phyloP scores from a whole-genome alignment of 35 echinoderm and acorn worm species.

The Apostichopus japonicus region DNA sequence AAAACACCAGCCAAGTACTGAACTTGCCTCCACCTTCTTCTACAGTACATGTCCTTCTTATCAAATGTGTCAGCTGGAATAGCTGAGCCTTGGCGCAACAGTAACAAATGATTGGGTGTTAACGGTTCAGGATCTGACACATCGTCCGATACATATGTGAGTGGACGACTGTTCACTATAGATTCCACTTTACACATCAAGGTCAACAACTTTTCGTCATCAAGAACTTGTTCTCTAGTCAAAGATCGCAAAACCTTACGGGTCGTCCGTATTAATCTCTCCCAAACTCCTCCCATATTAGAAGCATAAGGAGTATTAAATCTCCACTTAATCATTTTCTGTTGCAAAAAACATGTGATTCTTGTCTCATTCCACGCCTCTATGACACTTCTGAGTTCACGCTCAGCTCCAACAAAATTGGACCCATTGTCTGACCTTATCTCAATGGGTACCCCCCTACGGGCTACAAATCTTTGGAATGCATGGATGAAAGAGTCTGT shows the following conservation, averaged over 20 bases:
- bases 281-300: slow-evolving; percentile 63
- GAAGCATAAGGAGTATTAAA: slow-evolving; percentile 70
- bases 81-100: slow-evolving; percentile 22
- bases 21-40: slow-evolving; percentile 59
- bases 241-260: slow-evolving; percentile 45
- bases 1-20: slow-evolving; percentile 67
- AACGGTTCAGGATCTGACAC: slow-evolving; percentile 48
- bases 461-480: slow-evolving; percentile 13
- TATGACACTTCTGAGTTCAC: slow-evolving; percentile 44
- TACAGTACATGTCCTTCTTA: slow-evolving; percentile 24
- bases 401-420: slow-evolving; percentile 63
- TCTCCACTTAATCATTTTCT: slow-evolving; percentile 13
- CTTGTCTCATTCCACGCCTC: slow-evolving; percentile 50
- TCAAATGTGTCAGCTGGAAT: slow-evolving; percentile 22
- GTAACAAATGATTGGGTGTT: slow-evolving; percentile 54
- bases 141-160: slow-evolving; percentile 43
- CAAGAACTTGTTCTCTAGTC: slow-evolving; percentile 29
- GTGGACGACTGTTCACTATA: slow-evolving; percentile 40
- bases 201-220: slow-evolving; percentile 50
- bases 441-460: slow-evolving; percentile 11
- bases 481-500: slow-evolving; percentile 46
- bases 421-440: slow-evolving; percentile 54
- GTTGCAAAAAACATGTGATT: background rate
- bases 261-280: slow-evolving; percentile 54
- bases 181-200: slow-evolving; percentile 50